A percentile compares a stretch with the other conserved stretches of the same genome.
Conservation (phyloP, 2,888 invertebrate genomes). For the Hirtodrosophila confusa region DNA sequence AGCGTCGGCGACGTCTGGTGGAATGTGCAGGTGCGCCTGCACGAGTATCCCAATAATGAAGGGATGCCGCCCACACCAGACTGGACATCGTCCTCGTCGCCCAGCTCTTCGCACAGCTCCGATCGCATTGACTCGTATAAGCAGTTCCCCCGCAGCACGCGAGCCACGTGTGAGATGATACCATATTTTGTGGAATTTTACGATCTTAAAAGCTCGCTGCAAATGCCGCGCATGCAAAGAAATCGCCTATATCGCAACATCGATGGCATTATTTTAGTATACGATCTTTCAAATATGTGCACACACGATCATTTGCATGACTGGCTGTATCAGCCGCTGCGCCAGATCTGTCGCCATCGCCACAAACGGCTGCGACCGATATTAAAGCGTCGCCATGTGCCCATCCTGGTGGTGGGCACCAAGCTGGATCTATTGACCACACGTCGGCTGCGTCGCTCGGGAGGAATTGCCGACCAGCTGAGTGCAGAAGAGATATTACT, state of each 20-base stretch:
- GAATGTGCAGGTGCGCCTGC: slow-evolving; percentile 65
- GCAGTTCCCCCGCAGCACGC: too few relatives aligned
- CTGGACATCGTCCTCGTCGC: slow-evolving; percentile 60
- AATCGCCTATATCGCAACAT: slow-evolving; percentile 43
- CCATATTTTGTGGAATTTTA: slow-evolving; percentile 65
- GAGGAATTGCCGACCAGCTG: slow-evolving; percentile 56
- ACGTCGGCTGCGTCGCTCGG: slow-evolving; percentile 24
- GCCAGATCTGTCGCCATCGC: slow-evolving; percentile 50
- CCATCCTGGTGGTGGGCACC: slow-evolving; percentile 66
- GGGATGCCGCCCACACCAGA: slow-evolving; percentile 49
- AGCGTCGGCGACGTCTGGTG: slow-evolving; percentile 42
- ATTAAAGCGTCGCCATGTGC: slow-evolving; percentile 45
- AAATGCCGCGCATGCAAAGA: slow-evolving; percentile 34
- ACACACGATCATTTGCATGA: slow-evolving; percentile 61
- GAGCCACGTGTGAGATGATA: slow-evolving; percentile 26
- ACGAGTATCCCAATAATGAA: slow-evolving; percentile 49
- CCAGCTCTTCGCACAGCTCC: slow-evolving; percentile 10
- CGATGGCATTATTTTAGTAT: slow-evolving; percentile 62
- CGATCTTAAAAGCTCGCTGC: slow-evolving; percentile 45
- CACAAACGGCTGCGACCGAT: slow-evolving; percentile 41
- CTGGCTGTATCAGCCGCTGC: slow-evolving; percentile 55
- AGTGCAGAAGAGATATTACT: slow-evolving; percentile 55
- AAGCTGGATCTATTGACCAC: slow-evolving; percentile 44
- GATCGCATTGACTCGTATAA: too few relatives aligned
- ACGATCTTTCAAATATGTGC: slow-evolving; percentile 45